phyloP scores from a whole-genome alignment of 1,140 invertebrate species.

The Rhopalosiphum padi region DNA sequence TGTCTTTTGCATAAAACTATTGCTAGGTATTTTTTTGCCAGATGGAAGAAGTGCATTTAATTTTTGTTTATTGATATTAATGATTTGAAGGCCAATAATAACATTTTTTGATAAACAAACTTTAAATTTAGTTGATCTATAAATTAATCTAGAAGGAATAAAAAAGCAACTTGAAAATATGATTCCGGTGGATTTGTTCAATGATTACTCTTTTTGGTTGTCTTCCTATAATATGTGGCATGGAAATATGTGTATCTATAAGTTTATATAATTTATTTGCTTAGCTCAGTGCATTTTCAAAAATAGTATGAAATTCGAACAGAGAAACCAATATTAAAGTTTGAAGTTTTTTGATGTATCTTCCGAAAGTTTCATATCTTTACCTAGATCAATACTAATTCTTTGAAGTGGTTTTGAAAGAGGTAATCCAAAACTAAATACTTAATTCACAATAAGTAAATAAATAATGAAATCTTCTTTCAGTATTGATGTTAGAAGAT shows the following conservation, averaged over 20 bases:
- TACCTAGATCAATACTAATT: not conserved
- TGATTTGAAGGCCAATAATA: conserved; percentile 33
- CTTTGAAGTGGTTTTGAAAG: not conserved
- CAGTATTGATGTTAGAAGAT: not conserved
- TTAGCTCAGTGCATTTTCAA: not conserved
- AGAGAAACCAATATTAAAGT: not conserved
- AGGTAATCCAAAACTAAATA: not conserved
- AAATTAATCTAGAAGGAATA: not conserved
- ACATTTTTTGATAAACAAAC: conserved; percentile 6
- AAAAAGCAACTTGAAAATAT: not conserved
- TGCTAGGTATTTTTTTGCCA: not conserved
- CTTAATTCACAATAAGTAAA: not conserved
- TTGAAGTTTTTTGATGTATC: not conserved
- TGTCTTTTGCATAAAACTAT: conserved; percentile 5
- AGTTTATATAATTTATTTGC: not conserved
- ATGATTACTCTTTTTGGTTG: not conserved
- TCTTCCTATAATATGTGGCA: not conserved
- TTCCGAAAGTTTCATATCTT: not conserved
- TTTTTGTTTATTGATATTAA: not conserved
- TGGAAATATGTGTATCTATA: not conserved
- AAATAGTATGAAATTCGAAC: too few relatives aligned
- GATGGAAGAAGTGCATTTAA: not conserved
- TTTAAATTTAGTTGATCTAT: not conserved
- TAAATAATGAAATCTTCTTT: not conserved
- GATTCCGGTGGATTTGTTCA: not conserved